Percentiles rank a stretch among this genome's conserved stretches.
Conservation (phyloP, 1,140 invertebrate species). For the Odontomachus brunneus region DNA sequence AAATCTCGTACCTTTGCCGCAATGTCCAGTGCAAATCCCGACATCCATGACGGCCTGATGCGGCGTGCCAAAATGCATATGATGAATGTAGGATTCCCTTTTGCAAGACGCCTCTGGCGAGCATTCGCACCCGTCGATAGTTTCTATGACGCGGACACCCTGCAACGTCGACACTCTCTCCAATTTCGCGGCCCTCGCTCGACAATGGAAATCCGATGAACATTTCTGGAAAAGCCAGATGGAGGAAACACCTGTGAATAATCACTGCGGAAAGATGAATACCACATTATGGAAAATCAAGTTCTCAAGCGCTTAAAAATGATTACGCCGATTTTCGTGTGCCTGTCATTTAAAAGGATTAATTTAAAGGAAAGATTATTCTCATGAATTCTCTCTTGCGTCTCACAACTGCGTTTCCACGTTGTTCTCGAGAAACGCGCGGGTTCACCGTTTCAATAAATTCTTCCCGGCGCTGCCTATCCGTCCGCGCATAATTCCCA, state of each 20-base stretch:
- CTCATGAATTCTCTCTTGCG: too few relatives aligned
- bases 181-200: conserved; percentile 79
- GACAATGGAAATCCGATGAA: conserved; percentile 79
- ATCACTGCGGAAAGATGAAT: neutral
- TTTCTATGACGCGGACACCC: conserved; percentile 82
- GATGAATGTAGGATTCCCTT: conserved; percentile 80
- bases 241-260: neutral
- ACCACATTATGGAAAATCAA: too few relatives aligned
- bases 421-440: neutral
- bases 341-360: too few relatives aligned
- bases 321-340: neutral
- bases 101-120: conserved; percentile 80
- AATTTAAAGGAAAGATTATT: too few relatives aligned
- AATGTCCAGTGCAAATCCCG: conserved; percentile 84
- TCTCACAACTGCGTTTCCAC: neutral
- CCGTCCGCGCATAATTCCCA: conserved; percentile 17
- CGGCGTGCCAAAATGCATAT: conserved; percentile 84
- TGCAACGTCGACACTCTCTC: conserved; percentile 84
- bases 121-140: conserved; percentile 84
- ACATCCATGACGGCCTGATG: conserved; percentile 84
- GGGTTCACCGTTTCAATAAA: conserved; percentile 17
- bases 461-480: conserved; percentile 28
- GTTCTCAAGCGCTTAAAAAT: too few relatives aligned
- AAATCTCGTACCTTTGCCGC: conserved; percentile 75
- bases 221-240: conserved; percentile 77